phyloP scores from a whole-genome alignment of 2,113 vertebrate genomes.

The Ceyx cyanopectus region DNA sequence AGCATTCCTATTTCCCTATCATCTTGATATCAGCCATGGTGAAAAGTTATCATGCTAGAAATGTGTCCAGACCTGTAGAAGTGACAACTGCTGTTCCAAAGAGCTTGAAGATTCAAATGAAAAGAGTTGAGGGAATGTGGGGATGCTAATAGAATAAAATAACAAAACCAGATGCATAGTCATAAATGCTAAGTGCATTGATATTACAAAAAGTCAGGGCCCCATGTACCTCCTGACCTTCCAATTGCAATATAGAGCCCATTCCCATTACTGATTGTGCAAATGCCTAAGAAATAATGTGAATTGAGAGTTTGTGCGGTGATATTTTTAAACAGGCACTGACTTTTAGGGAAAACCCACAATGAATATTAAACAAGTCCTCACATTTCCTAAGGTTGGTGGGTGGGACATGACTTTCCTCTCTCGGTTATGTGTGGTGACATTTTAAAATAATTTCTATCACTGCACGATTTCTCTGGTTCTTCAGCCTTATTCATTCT shows the following conservation, averaged over 20 bases:
- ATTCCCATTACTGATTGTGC: background rate
- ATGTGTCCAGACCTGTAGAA: background rate
- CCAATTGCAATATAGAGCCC: background rate
- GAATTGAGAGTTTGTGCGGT: slow-evolving; percentile 8
- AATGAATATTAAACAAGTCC: slow-evolving; percentile 18
- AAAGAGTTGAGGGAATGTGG: background rate
- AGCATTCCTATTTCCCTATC: background rate
- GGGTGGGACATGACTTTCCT: background rate
- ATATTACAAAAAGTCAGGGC: background rate
- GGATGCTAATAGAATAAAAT: background rate
- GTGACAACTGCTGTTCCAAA: background rate
- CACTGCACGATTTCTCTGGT: background rate
- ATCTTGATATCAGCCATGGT: background rate
- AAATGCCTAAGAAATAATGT: background rate
- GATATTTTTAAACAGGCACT: slow-evolving; percentile 43
- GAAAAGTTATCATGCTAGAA: background rate
- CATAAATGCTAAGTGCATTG: background rate
- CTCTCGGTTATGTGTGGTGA: background rate
- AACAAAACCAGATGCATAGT: background rate
- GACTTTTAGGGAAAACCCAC: slow-evolving; percentile 35
- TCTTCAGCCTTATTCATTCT: background rate
- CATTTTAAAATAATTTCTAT: slow-evolving; percentile 20
- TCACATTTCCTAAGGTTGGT: background rate
- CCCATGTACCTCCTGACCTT: background rate
- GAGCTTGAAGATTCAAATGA: background rate